Base-by-base conservation (phyloP, 2,113 vertebrate species). In the Mellivora capensis region DNA sequence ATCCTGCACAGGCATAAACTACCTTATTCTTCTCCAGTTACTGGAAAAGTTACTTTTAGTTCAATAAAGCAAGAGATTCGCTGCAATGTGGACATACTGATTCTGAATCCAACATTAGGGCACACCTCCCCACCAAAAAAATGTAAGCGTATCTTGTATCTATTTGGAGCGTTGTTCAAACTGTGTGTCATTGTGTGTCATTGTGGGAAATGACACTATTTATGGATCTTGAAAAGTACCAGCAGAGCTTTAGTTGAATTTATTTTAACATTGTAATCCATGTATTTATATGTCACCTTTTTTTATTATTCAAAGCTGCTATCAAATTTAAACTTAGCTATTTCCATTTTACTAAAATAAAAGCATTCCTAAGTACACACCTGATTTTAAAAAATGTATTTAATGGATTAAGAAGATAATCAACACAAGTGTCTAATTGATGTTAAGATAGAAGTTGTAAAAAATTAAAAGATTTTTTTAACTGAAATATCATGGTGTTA, bases 261-360 rank as follows among this genome's bases (percentile, higher is more conserved):
- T 67, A 52, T 54, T 86, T 97, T 64, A 74, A 82, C 2, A 88
- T 39, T 76, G 88, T 90, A 69, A 85, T 31, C 87, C 15, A 52
- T 69, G 44, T 79, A 44, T 74, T 81, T 93, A 34, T 95, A 34
- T 71, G n/a, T 80, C 69, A 69, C 4, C 25, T 85, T 85, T 85
- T 85, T 91, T 95, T 71, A 31, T 81, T 72, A 21, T 91, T 96
- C 27, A 72, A 81, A 23, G 20, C 31, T 88, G 25, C 21, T 95
- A 49, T 7, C 15, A 93, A 90, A 89, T 96, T 93, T 77, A 37
- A 95, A 9, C 2, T 71, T 88, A 95, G 13, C 1, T 86, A 62
- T 93, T 97, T 91, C 21, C 7, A 82, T 76, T 84, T 49, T 42
- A 57, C 69, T 83, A 44, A 81, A 39, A 84, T 87, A 91, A 95